Evolutionary conservation across 2,888 invertebrate genomes (phyloP), one percentile per base, ranked within the genome.

Genomic region (Leptopilina drosophilae): DNA sequence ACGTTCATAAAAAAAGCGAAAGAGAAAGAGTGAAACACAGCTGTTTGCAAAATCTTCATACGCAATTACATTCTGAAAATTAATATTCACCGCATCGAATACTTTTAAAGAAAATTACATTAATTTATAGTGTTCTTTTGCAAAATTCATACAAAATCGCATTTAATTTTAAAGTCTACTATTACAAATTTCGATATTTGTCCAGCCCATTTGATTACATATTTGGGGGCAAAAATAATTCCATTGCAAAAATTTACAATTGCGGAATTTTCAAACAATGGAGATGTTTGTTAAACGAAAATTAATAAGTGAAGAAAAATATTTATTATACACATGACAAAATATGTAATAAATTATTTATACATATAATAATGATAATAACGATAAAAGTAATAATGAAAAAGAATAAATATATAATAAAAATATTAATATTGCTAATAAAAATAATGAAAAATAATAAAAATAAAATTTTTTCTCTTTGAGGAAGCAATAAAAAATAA

Each of bases 41-140:
- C 8, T 15, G 15, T 42, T 33, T 33, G 3, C 33, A 33, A 33
- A 33, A 33, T 33, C 33, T 33, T 33, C 33, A 8, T 62, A 62
- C 20, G 62, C 62, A 33, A 56, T 73, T 73, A 9, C 3, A 33
- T 46, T 67, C 66, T 49, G 33, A 40, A 73, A 73, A 69, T 69
- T 14, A 33, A 73, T 73, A 56, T 73, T 33, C n/a, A 73, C 56
- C 11, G 5, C n/a, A 73, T 73, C 11, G 5, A 56, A 73, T 49
- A 33, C 33, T 33, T 33, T 33, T 33, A n/a, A 5, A 6, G 42
- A 4, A 56, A 56, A 4, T 5, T 14, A 14, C 5, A 56, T 56
- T 56, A 33, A 33, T 49, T 20, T 12, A 20, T 26, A 26, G 20
- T 26, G 49, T 26, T 53, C 42, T 53, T 53, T 20, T 20, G 69